Evolutionary conservation across 2,797 vertebrate species (phyloP).

Genomic region (Labroides dimidiatus): DNA sequence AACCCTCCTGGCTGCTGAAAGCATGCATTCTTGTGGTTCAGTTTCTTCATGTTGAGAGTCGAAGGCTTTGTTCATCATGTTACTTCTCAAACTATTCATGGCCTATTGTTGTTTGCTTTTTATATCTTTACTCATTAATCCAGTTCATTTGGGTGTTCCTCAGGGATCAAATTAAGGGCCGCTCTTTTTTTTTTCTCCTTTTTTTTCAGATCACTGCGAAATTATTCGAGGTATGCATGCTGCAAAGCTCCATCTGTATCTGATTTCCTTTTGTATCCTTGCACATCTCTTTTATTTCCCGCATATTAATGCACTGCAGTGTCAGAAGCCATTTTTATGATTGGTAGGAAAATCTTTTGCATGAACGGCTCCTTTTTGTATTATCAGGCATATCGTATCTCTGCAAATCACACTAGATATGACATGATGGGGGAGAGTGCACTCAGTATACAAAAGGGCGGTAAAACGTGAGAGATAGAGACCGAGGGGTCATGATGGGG

Average conservation of each 20-base stretch:
- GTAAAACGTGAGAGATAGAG: constrained; percentile 46
- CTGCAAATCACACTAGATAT: constrained; percentile 61
- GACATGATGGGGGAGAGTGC: constrained; percentile 54
- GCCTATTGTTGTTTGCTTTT: constrained; percentile 26
- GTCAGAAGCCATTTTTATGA: constrained; percentile 75
- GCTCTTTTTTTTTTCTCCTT: constrained; percentile 15
- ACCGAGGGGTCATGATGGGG: constrained; percentile 49
- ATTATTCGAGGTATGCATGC: constrained; percentile 62
- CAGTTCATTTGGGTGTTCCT: constrained; percentile 60
- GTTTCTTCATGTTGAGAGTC: background rate
- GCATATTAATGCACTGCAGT: constrained; percentile 74
- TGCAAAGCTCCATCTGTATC: constrained; percentile 68
- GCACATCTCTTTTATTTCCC: constrained; percentile 61
- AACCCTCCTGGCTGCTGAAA: background rate
- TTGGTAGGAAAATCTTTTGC: constrained; percentile 63
- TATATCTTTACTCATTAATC: constrained; percentile 46
- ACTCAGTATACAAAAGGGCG: constrained; percentile 19
- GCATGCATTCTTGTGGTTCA: background rate
- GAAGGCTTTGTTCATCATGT: constrained; percentile 2
- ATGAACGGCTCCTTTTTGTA: constrained; percentile 65
- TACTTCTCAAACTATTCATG: constrained; percentile 13
- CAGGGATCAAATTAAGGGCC: constrained; percentile 63
- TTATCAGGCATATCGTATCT: constrained; percentile 66
- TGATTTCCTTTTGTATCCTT: constrained; percentile 60
- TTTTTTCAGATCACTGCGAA: constrained; percentile 30